Evolutionary conservation across 92 coral and sea anemone genomes (phyloP).

Genomic region (Anthopleura xanthogrammica): DNA sequence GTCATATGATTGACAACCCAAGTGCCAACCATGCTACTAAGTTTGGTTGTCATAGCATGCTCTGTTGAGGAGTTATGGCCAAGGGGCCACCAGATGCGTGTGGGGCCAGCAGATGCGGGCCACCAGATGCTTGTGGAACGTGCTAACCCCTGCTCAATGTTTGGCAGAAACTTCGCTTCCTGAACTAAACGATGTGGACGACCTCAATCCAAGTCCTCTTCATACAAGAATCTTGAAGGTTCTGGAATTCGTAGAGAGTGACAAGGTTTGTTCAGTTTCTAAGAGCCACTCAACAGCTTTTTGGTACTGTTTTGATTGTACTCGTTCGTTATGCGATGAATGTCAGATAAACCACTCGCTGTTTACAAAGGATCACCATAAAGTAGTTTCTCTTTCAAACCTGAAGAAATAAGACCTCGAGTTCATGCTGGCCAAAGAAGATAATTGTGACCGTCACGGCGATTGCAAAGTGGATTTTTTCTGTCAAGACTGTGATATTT

Average conservation of each 20-base stretch:
- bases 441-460: not conserved
- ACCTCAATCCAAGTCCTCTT: not conserved
- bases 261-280: constrained; percentile 24
- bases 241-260: constrained; percentile 14
- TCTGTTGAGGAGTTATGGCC: too few species aligned
- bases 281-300: constrained; percentile 9
- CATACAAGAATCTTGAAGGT: constrained; percentile 26
- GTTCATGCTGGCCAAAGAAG: constrained; percentile 16
- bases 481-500: constrained; percentile 11
- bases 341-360: constrained; percentile 15
- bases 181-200: not conserved
- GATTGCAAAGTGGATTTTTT: not conserved
- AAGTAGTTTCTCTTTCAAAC: constrained; percentile 7
- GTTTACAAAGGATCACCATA: constrained; percentile 18
- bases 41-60: too few species aligned
- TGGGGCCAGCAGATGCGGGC: too few species aligned
- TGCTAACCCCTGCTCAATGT: too few species aligned
- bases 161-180: not conserved
- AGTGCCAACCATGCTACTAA: too few species aligned
- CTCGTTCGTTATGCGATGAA: constrained; percentile 6
- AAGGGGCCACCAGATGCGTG: too few species aligned
- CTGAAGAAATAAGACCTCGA: constrained; percentile 11
- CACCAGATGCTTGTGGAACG: too few species aligned
- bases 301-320: constrained; percentile 19
- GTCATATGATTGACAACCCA: too few species aligned